Evolutionary conservation across 2,113 vertebrate species (phyloP).

Genomic region (Ophthalmolycus amberensis): DNA sequence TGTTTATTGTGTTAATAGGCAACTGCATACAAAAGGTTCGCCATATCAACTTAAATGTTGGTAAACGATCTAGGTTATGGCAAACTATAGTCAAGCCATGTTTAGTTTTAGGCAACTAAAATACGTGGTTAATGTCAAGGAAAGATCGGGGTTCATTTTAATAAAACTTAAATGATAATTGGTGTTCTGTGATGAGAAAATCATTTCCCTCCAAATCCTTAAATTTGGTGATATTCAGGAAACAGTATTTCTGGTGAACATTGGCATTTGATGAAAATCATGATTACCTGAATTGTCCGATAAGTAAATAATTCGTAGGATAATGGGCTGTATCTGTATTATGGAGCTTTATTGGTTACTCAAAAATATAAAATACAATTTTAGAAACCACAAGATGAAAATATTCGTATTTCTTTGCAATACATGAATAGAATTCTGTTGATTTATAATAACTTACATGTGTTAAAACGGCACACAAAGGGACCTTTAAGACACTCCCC

Average conservation of each 20-base stretch:
- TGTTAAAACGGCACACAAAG: neutral
- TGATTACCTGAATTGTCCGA: neutral
- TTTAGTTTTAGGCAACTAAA: too few relatives aligned
- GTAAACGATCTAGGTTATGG: too few relatives aligned
- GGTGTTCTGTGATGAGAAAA: neutral
- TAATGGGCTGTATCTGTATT: neutral
- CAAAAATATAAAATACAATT: neutral
- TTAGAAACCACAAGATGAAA: neutral
- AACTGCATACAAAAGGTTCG: neutral
- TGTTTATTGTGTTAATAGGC: neutral
- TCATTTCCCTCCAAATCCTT: neutral
- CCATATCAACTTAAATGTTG: neutral
- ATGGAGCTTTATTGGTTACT: neutral
- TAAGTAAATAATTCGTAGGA: neutral
- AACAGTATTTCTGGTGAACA: neutral
- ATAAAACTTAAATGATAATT: too few relatives aligned
- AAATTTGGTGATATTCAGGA: neutral
- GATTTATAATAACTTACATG: conserved; percentile 19
- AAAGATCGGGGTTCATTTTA: too few relatives aligned
- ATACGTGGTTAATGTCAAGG: too few relatives aligned
- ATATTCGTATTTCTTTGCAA: conserved; percentile 15
- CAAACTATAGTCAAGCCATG: too few relatives aligned
- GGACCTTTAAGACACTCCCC: neutral
- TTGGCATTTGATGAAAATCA: neutral
- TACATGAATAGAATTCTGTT: neutral